A percentile compares a stretch with the other conserved stretches of the same genome.
phyloP scores from a whole-genome alignment of 2,113 vertebrate species.

The Equus quagga region DNA sequence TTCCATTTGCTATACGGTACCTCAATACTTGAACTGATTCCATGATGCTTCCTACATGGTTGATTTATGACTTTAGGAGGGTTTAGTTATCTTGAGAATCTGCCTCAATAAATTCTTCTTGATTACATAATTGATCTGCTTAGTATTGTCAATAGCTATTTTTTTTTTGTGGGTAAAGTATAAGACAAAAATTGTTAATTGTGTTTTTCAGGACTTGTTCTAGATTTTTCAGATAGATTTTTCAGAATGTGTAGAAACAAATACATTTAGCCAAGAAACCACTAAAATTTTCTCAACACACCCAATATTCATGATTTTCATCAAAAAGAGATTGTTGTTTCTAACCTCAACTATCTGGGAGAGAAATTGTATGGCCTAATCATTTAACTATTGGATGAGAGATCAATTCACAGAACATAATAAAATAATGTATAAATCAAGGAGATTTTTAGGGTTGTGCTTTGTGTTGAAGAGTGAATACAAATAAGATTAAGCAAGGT shows the following conservation, averaged over 20 bases:
- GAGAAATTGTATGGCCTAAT: conserved; percentile 27
- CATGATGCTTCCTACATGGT: background rate
- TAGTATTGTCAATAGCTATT: background rate
- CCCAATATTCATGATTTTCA: background rate
- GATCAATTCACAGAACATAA: conserved; percentile 41
- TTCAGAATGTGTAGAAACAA: conserved; percentile 26
- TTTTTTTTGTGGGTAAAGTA: background rate
- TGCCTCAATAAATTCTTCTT: conserved; percentile 15
- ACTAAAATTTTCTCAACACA: background rate
- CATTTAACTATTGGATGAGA: conserved; percentile 52
- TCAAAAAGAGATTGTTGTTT: background rate
- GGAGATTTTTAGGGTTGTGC: conserved; percentile 61
- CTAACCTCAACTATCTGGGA: background rate
- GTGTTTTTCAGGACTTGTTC: background rate
- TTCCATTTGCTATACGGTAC: background rate
- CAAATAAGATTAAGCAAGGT: conserved; percentile 1
- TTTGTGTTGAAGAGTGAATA: conserved; percentile 76
- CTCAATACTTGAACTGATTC: background rate
- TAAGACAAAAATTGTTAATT: conserved; percentile 4
- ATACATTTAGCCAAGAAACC: background rate
- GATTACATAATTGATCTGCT: conserved; percentile 48
- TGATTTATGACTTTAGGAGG: conserved; percentile 2
- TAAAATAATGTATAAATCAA: conserved; percentile 77
- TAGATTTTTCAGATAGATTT: conserved; percentile 16
- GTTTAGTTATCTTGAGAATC: background rate